phyloP scores from a whole-genome alignment of 1,140 invertebrate genomes.

The Lerema accius region DNA sequence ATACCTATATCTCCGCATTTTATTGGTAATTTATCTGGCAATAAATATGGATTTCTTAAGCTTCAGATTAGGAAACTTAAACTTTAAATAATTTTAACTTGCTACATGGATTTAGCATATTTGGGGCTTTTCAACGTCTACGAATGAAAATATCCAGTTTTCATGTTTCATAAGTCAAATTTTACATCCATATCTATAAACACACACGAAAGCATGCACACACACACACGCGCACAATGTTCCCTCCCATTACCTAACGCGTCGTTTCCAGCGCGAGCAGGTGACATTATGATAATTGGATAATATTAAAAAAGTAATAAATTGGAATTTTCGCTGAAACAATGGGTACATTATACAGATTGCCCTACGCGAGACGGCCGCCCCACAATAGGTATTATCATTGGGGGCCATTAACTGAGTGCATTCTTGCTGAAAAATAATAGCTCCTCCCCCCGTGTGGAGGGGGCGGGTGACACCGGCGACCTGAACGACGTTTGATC shows the following conservation, averaged over 20 bases:
- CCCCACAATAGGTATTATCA: conserved; percentile 67
- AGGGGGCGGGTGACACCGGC: conserved; percentile 41
- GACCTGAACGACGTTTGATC: conserved; percentile 21
- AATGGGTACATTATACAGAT: conserved; percentile 70
- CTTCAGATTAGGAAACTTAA: too few relatives aligned
- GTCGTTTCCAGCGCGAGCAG: conserved; percentile 13
- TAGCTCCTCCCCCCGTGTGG: conserved; percentile 51
- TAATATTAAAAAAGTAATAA: conserved; percentile 59
- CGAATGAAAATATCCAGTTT: too few relatives aligned
- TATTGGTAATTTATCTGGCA: too few relatives aligned
- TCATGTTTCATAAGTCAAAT: too few relatives aligned
- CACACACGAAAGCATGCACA: neutral
- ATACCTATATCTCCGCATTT: too few relatives aligned
- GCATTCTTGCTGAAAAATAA: conserved; percentile 77
- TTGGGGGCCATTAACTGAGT: conserved; percentile 64
- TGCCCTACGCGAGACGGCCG: conserved; percentile 61
- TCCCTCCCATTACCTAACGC: conserved; percentile 20
- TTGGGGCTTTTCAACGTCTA: too few relatives aligned
- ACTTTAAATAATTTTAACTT: too few relatives aligned
- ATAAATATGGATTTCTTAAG: too few relatives aligned
- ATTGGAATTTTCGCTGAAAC: conserved; percentile 53
- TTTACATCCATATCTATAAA: neutral
- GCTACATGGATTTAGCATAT: too few relatives aligned
- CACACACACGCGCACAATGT: neutral
- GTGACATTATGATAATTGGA: conserved; percentile 57